Percentiles rank a stretch among this genome's conserved stretches.
These are phyloP conservation scores for Thereva nobilitata DNA, from an alignment of 2,888 invertebrate species.

Conservation along the genomic window DNA sequence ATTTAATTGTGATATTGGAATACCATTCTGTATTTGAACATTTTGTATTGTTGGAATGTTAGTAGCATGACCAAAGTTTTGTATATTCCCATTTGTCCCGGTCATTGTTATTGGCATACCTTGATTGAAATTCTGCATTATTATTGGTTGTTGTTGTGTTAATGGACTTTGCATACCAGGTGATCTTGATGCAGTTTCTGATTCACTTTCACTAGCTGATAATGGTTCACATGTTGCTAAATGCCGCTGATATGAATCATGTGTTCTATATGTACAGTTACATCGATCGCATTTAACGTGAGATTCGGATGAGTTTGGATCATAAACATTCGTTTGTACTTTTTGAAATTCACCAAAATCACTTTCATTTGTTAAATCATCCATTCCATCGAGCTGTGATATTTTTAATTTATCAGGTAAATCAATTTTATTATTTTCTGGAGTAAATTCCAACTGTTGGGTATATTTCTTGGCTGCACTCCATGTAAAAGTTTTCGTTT, in stretches of 20 bases:
- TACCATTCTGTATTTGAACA: slow-evolving; percentile 32
- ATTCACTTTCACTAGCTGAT: slow-evolving; percentile 79
- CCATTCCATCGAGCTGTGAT: slow-evolving; percentile 71
- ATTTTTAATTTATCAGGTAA: slow-evolving; percentile 56
- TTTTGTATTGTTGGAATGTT: slow-evolving; percentile 36
- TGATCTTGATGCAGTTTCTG: slow-evolving; percentile 66
- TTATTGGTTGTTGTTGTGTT: slow-evolving; percentile 23
- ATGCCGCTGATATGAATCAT: slow-evolving; percentile 80
- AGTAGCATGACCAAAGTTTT: slow-evolving; percentile 18
- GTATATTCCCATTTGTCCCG: slow-evolving; percentile 9
- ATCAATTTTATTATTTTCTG: slow-evolving; percentile 12
- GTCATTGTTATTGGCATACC: slow-evolving; percentile 16
- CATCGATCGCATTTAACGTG: slow-evolving; percentile 84
- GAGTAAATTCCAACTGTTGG: slow-evolving; percentile 39
- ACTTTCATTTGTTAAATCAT: slow-evolving; percentile 64
- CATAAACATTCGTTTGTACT: slow-evolving; percentile 55
- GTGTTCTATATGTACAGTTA: slow-evolving; percentile 82
- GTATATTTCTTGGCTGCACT: slow-evolving; percentile 53
- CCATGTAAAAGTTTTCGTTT: slow-evolving; percentile 52
- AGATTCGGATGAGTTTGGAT: slow-evolving; percentile 55
- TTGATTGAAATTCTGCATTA: slow-evolving; percentile 39
- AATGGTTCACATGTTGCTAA: slow-evolving; percentile 76
- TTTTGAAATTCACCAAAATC: slow-evolving; percentile 58
- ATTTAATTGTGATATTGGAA: slow-evolving; percentile 38
- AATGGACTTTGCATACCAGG: slow-evolving; percentile 50